Evolutionary conservation across 2,797 vertebrate genomes (phyloP).

Genomic region (Perdix hodgsoniae): DNA sequence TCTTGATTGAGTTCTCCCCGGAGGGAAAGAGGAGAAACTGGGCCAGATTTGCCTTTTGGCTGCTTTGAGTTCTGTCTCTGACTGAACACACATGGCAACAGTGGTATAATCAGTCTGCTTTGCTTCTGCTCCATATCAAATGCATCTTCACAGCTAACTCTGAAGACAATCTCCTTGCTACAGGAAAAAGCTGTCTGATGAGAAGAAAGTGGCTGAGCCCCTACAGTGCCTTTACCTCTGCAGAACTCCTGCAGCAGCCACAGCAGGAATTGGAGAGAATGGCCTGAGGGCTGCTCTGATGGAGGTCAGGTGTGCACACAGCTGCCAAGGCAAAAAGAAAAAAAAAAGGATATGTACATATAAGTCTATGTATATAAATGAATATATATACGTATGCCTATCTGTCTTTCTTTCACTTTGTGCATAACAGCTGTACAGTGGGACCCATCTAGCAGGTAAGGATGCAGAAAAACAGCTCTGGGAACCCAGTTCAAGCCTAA

Average conservation of each 20-base stretch:
- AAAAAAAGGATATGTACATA: too few species aligned
- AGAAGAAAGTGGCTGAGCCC: background rate
- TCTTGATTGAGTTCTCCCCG: slow-evolving; percentile 62
- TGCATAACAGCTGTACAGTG: rapidly evolving
- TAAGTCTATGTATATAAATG: background rate
- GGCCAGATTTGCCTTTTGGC: slow-evolving; percentile 64
- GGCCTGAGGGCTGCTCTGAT: background rate
- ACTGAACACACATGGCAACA: background rate
- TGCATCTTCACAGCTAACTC: background rate
- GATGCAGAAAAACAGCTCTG: background rate
- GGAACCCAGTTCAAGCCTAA: rapidly evolving
- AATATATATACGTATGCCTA: too few species aligned
- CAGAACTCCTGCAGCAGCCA: rapidly evolving
- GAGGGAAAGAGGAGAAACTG: slow-evolving; percentile 65
- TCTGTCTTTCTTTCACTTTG: background rate
- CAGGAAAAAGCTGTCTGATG: background rate
- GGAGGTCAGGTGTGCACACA: background rate
- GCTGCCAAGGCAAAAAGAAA: background rate
- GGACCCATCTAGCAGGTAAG: background rate
- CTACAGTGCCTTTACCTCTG: background rate
- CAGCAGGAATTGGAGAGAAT: background rate
- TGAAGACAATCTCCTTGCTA: background rate
- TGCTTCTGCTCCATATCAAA: background rate
- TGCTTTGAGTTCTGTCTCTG: slow-evolving; percentile 15
- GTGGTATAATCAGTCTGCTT: background rate